Evolutionary conservation across 2,888 invertebrate genomes (phyloP), one percentile per base, ranked within the genome.

Genomic region (Cephonodes hylas): DNA sequence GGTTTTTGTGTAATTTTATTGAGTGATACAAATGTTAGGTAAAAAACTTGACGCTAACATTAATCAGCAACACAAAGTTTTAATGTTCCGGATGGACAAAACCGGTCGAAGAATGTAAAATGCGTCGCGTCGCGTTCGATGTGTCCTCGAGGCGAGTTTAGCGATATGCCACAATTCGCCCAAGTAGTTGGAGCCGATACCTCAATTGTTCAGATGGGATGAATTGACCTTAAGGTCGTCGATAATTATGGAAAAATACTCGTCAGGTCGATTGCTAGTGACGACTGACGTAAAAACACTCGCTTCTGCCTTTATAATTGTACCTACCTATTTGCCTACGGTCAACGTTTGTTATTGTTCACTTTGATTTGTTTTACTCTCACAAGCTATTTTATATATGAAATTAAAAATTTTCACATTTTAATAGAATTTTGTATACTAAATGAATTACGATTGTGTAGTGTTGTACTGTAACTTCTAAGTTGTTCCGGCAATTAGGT

Each of bases 171-270:
- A 25, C 23, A 27, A 18, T 25, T 48, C 15, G 27, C 48, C 25
- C 6, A 48, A 48, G 15, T 48, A 48, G 15, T 48, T 46, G n/a
- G 48, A 15, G 6, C 25, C 45, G 15, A 48, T 48, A 48, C 44
- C 20, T 48, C 27, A 48, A 27, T 48, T 48, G 27, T 48, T 15
- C 15, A 48, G 25, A 48, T 15, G 27, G 48, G 2, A 25, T 27
- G 27, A 48, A 27, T 48, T 48, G 48, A 48, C 48, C 46, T 46
- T 46, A 46, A 25, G 22, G 38, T 57, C 31, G 22, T 18, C 7
- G 38, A 22, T 57, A 57, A 57, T 20, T 57, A 57, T 34, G 31
- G 57, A 38, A 38, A 34, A 57, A 22, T 22, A 58, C 58, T 42
- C 3, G 15, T 58, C 15, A 27, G 48, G 48, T 27, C 27, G 27